Percentiles rank a stretch among this genome's conserved stretches.
Conservation (phyloP, 1,140 invertebrate species). For the Drosophila sp. region DNA sequence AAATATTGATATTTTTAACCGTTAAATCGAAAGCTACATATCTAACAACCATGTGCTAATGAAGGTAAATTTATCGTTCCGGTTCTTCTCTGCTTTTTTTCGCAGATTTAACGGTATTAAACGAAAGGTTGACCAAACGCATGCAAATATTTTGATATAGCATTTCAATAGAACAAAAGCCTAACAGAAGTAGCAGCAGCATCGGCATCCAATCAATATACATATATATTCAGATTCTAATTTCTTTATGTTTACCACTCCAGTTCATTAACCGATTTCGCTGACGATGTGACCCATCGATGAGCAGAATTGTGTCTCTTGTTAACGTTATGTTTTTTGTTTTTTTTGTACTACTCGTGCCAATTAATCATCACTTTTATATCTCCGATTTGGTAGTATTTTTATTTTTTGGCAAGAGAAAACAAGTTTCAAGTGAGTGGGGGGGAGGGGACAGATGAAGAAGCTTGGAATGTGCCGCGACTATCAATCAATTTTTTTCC, state of each 20-base stretch:
- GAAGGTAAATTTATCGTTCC: conserved; percentile 38
- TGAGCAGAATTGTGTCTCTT: neutral
- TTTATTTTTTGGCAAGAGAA: conserved; percentile 49
- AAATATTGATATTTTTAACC: conserved; percentile 41
- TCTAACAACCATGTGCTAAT: conserved; percentile 68
- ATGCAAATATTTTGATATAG: conserved; percentile 62
- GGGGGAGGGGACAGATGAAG: conserved; percentile 38
- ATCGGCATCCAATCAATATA: conserved; percentile 48
- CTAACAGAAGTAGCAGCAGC: conserved; percentile 3
- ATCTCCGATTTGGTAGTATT: conserved; percentile 51
- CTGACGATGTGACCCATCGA: conserved; percentile 1
- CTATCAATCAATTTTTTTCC: conserved; percentile 71
- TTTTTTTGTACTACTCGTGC: conserved; percentile 33
- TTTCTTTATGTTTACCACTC: conserved; percentile 1
- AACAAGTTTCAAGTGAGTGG: conserved; percentile 64
- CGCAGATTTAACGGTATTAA: conserved; percentile 67
- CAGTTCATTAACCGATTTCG: conserved; percentile 40
- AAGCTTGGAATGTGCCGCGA: conserved; percentile 75
- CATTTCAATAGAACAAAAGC: conserved; percentile 37
- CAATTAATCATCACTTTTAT: conserved; percentile 76
- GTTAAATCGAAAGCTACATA: conserved; percentile 68
- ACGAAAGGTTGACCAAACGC: conserved; percentile 70
- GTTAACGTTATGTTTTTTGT: neutral
- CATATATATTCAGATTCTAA: conserved; percentile 11
- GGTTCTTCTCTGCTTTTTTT: conserved; percentile 45